Evolutionary conservation across 2,888 invertebrate species (phyloP).

Genomic region (Pammene aurita): DNA sequence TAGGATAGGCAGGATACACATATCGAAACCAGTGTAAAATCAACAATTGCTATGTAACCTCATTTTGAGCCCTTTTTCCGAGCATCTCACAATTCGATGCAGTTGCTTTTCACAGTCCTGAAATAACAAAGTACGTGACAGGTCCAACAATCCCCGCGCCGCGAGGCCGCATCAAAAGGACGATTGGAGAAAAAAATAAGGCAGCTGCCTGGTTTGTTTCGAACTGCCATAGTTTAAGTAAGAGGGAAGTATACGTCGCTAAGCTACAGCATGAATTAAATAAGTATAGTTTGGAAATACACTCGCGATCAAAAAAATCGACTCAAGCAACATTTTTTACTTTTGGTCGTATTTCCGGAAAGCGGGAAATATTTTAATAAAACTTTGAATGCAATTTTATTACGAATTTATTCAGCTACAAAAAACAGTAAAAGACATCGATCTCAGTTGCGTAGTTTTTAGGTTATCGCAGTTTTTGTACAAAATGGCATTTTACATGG

Average conservation of each 20-base stretch:
- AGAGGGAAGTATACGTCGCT: slow-evolving; percentile 50
- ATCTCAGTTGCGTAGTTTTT: no score
- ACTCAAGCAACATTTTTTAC: no score
- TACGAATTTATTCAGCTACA: no score
- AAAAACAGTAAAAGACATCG: no score
- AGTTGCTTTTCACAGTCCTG: slow-evolving; percentile 54
- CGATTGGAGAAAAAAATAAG: slow-evolving; percentile 54
- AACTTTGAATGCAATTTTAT: no score
- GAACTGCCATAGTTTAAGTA: slow-evolving; percentile 53
- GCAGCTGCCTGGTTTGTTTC: slow-evolving; percentile 67
- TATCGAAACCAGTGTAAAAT: slow-evolving; percentile 53
- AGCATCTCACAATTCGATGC: slow-evolving; percentile 51
- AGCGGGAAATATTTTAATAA: no score
- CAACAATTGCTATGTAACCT: slow-evolving; percentile 55
- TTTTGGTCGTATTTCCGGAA: no score
- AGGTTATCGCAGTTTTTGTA: no score
- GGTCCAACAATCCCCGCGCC: slow-evolving; percentile 48
- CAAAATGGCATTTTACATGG: no score
- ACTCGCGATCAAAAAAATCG: no score
- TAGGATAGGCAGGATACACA: no score
- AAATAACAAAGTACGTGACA: slow-evolving; percentile 43
- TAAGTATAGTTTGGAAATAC: slow-evolving; percentile 50
- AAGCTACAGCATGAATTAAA: slow-evolving; percentile 50
- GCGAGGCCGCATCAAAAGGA: slow-evolving; percentile 49
- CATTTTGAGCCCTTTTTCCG: slow-evolving; percentile 45